Evolutionary conservation across 2,113 vertebrate genomes (phyloP).

Genomic region (Vidua macroura): DNA sequence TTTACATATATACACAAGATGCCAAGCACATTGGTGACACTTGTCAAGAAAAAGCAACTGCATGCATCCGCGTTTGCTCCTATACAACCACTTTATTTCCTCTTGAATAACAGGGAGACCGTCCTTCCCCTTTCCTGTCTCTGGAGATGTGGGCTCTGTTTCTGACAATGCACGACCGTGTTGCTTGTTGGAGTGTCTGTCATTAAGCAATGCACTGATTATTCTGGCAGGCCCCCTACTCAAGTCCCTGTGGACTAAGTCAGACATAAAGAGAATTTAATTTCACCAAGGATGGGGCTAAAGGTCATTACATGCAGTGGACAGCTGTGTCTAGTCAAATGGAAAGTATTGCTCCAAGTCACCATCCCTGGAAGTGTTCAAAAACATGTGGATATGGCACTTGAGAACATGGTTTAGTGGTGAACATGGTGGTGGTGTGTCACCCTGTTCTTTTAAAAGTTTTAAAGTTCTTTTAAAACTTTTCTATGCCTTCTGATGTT

Average conservation of each 20-base stretch:
- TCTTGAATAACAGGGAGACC: not conserved
- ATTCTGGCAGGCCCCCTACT: conserved; percentile 61
- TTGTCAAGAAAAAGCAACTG: not conserved
- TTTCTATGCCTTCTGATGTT: no score
- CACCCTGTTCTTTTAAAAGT: no score
- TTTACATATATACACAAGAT: not conserved
- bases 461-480: no score
- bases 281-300: conserved; percentile 67
- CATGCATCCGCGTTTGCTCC: not conserved
- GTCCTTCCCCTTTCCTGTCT: not conserved
- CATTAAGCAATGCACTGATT: conserved; percentile 71
- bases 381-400: not conserved
- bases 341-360: conserved; percentile 48
- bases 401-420: not conserved
- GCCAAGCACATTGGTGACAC: rapidly evolving
- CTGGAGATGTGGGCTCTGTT: not conserved
- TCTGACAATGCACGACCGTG: conserved; percentile 46
- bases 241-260: conserved; percentile 58
- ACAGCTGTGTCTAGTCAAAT: conserved; percentile 73
- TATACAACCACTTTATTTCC: not conserved
- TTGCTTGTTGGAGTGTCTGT: conserved; percentile 42
- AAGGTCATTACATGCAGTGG: conserved; percentile 65
- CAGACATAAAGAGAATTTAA: conserved; percentile 73
- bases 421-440: no score
- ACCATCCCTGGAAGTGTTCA: not conserved